Percentiles rank a stretch among this genome's conserved stretches.
Evolutionary conservation across 2,888 invertebrate species (phyloP).

Genomic region (Drymonia ruficornis): DNA sequence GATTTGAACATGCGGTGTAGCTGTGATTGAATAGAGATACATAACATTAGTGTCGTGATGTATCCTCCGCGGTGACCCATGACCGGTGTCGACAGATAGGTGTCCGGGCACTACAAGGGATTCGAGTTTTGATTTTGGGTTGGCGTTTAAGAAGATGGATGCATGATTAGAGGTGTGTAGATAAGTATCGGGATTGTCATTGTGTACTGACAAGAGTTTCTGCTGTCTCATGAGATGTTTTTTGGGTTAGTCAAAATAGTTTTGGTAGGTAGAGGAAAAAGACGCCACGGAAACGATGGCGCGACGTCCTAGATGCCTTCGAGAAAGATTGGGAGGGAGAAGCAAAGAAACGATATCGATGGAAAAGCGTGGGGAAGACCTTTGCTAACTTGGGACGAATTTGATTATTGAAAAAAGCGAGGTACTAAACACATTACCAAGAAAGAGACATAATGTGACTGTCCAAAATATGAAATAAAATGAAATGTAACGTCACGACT

Average conservation of each 20-base stretch:
- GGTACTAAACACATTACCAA: too few relatives aligned
- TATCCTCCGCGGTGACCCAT: slow-evolving; percentile 66
- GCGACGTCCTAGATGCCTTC: too few relatives aligned
- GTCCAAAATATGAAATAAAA: too few relatives aligned
- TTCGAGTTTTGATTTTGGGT: slow-evolving; percentile 34
- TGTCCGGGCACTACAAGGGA: slow-evolving; percentile 27
- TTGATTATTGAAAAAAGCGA: too few relatives aligned
- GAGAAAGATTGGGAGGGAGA: too few relatives aligned
- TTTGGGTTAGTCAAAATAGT: not conserved
- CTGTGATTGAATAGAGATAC: slow-evolving; percentile 82
- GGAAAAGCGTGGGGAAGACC: too few relatives aligned
- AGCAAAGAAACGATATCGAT: too few relatives aligned
- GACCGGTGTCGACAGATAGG: slow-evolving; percentile 70
- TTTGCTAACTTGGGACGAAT: too few relatives aligned
- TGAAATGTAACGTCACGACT: too few relatives aligned
- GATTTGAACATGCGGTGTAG: slow-evolving; percentile 73
- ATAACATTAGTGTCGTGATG: slow-evolving; percentile 74
- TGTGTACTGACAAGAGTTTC: not conserved
- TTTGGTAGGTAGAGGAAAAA: too few relatives aligned
- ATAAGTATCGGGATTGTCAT: slow-evolving; percentile 34
- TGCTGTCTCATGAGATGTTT: not conserved
- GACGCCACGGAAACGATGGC: too few relatives aligned
- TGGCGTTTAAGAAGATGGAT: slow-evolving; percentile 14
- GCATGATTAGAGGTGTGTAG: slow-evolving; percentile 14
- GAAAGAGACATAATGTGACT: too few relatives aligned